These are phyloP conservation scores for Spinus olivaceus DNA, from an alignment of 2,797 vertebrate genomes.

Conservation along the genomic window DNA sequence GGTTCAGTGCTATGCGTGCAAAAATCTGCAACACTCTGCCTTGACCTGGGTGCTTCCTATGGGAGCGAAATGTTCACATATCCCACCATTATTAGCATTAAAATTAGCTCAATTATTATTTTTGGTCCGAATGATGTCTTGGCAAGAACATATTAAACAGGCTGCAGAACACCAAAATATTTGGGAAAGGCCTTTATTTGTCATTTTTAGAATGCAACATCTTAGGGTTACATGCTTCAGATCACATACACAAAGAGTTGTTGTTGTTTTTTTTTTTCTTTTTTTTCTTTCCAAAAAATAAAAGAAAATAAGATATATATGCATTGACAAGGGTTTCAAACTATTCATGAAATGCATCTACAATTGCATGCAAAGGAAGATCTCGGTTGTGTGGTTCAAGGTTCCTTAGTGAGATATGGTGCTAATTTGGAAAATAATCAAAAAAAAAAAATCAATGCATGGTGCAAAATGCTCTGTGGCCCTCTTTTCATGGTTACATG, in stretches of 20 bases:
- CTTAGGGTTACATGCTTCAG: conserved; percentile 98
- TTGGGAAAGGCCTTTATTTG: conserved; percentile 99
- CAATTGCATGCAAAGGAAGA: conserved; percentile 90
- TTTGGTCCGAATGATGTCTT: conserved; percentile 67
- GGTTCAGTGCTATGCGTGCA: conserved; percentile 93
- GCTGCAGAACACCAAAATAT: conserved; percentile 93
- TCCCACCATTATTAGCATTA: conserved; percentile 44
- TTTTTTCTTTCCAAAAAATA: conserved; percentile 64
- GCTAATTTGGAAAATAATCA: conserved; percentile 80
- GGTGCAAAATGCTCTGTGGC: conserved; percentile 87
- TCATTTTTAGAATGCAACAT: conserved; percentile 98
- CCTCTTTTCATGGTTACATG: conserved; percentile 93
- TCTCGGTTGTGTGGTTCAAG: conserved; percentile 75
- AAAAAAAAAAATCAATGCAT: conserved; percentile 82
- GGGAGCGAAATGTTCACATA: conserved; percentile 63
- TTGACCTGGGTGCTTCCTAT: conserved; percentile 73
- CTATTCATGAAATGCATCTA: conserved; percentile 91
- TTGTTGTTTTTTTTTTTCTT: conserved; percentile 55
- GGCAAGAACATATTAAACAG: conserved; percentile 85
- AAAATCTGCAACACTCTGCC: conserved; percentile 83
- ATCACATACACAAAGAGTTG: conserved; percentile 97
- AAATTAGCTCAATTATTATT: conserved; percentile 33
- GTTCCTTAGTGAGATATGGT: conserved; percentile 88
- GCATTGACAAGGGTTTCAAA: conserved; percentile 92
- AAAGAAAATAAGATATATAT: conserved; percentile 84